A percentile compares a stretch with the other conserved stretches of the same genome.
Evolutionary conservation across 1,140 invertebrate genomes (phyloP).

Genomic region (Plectus sambesii): DNA sequence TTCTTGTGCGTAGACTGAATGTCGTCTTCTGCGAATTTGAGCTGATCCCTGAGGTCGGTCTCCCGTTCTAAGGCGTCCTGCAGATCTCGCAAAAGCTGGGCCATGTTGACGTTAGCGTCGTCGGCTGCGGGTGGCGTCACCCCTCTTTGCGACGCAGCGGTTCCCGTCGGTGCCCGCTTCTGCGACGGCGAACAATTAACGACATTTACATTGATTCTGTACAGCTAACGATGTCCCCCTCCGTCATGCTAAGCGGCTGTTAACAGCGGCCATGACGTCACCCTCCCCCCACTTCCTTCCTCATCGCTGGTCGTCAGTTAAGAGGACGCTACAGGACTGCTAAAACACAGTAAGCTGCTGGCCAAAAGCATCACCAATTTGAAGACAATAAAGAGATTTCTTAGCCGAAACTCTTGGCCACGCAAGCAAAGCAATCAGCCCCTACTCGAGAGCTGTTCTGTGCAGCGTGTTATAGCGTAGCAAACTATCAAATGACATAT

Average conservation of each 20-base stretch:
- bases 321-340: no score
- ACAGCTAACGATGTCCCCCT: conserved; percentile 25
- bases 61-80: conserved; percentile 81
- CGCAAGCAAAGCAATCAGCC: no score
- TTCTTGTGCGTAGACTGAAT: conserved; percentile 10
- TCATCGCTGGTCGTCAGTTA: conserved; percentile 22
- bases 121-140: conserved; percentile 54
- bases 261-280: no score
- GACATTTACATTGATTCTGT: conserved; percentile 20
- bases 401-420: no score
- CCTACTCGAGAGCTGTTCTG: no score
- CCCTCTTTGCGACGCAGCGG: conserved; percentile 53
- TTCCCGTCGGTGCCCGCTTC: conserved; percentile 11
- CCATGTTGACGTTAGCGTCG: conserved; percentile 29
- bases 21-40: conserved; percentile 42
- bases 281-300: conserved; percentile 27
- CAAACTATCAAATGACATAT: no score
- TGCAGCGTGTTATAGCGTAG: no score
- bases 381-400: no score
- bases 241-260: conserved; percentile 32
- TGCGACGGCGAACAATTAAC: conserved; percentile 27
- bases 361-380: no score
- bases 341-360: no score
- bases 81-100: conserved; percentile 66
- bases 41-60: conserved; percentile 62